phyloP scores from a whole-genome alignment of 2,113 vertebrate species.

The Tyto alba region DNA sequence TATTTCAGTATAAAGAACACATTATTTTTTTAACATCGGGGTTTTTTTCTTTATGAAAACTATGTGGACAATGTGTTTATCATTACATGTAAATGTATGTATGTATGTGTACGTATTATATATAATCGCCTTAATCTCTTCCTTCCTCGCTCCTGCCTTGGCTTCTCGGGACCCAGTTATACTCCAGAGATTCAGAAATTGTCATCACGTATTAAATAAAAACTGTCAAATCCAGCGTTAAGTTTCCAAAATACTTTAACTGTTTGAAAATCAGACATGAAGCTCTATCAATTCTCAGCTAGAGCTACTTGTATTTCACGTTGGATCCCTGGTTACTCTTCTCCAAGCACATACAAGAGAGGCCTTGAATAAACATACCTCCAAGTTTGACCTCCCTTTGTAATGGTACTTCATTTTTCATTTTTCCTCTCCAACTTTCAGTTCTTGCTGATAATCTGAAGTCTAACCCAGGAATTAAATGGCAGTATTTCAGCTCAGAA shows the following conservation, averaged over 20 bases:
- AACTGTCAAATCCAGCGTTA: background rate
- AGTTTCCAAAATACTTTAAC: background rate
- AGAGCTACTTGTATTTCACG: background rate
- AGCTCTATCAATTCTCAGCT: background rate
- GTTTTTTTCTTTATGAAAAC: background rate
- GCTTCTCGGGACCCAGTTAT: background rate
- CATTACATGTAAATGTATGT: background rate
- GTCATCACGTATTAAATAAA: background rate
- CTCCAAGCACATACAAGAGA: background rate
- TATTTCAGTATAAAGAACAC: background rate
- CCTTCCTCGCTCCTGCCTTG: background rate
- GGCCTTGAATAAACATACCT: background rate
- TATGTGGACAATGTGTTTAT: background rate
- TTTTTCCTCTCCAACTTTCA: constrained; percentile 39
- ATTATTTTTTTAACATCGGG: background rate
- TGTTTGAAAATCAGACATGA: background rate
- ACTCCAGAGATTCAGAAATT: background rate
- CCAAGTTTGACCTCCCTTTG: background rate
- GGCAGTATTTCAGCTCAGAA: constrained; percentile 99
- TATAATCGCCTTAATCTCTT: background rate
- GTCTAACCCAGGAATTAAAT: constrained; percentile 97
- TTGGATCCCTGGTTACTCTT: background rate
- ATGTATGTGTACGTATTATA: background rate
- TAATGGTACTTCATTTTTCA: background rate
- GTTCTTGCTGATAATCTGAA: constrained; percentile 98